Conservation (phyloP, 2,888 invertebrate genomes). For the Pegoplata infirma region DNA sequence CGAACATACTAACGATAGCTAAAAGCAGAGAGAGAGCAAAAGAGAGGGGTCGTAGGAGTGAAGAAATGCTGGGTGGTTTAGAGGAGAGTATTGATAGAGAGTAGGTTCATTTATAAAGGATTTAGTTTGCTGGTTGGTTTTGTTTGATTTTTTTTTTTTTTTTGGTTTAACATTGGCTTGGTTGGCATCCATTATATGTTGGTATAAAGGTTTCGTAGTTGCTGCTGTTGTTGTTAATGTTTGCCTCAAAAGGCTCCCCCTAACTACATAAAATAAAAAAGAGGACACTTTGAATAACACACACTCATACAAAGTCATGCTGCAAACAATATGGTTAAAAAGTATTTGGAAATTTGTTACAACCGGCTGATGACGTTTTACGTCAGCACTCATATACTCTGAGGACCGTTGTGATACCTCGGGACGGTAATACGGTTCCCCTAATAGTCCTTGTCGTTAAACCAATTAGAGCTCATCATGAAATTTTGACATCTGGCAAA, state of each 20-base stretch:
- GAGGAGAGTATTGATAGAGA: neutral
- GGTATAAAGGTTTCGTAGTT: slow-evolving; percentile 33
- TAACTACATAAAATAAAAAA: slow-evolving; percentile 29
- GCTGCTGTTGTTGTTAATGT: slow-evolving; percentile 32
- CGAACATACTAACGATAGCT: neutral
- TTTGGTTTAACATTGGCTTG: slow-evolving; percentile 57
- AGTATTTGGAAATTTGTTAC: neutral
- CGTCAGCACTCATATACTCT: no score
- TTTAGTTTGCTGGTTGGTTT: slow-evolving; percentile 55
- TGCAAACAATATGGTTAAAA: neutral
- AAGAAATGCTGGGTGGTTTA: neutral
- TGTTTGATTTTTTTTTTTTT: slow-evolving; percentile 52
- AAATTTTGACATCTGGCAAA: no score
- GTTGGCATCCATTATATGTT: slow-evolving; percentile 31
- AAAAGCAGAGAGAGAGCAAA: neutral
- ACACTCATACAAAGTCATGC: neutral
- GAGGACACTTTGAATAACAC: slow-evolving; percentile 51
- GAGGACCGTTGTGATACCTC: no score
- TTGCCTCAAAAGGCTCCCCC: slow-evolving; percentile 31
- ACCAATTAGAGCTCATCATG: no score
- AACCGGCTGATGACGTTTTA: no score
- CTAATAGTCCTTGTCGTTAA: no score
- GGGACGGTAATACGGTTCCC: no score
- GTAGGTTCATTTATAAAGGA: slow-evolving; percentile 52
- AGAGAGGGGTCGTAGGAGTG: slow-evolving; percentile 31